Conservation (phyloP, 2,113 vertebrate genomes). For the Neogobius melanostomus region DNA sequence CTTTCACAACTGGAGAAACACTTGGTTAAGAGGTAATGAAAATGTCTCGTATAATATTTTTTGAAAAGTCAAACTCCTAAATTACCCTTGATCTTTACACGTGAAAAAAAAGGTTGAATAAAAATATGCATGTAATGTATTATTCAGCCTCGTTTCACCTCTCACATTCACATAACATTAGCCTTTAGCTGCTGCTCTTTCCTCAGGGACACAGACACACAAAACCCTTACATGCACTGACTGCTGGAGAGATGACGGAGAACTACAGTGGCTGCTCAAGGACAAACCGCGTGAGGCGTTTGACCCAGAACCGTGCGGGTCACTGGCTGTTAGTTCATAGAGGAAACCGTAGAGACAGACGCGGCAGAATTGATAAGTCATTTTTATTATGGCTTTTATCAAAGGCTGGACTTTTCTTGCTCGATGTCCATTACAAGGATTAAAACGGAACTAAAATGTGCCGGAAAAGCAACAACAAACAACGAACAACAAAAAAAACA, state of each 20-base stretch:
- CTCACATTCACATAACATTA: neutral
- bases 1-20: too few relatives aligned
- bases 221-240: neutral
- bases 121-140: neutral
- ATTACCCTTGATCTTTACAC: neutral
- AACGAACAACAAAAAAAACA: too few relatives aligned
- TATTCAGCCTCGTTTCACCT: neutral
- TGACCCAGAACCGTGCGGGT: neutral
- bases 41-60: neutral
- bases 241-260: neutral
- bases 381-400: too few relatives aligned
- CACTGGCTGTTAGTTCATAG: neutral
- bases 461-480: too few relatives aligned
- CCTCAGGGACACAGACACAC: neutral
- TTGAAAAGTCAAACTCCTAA: too few relatives aligned
- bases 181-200: neutral
- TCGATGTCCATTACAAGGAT: too few relatives aligned
- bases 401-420: neutral
- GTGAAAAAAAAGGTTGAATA: too few relatives aligned
- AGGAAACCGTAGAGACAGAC: neutral
- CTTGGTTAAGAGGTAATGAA: too few relatives aligned
- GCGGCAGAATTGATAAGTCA: neutral
- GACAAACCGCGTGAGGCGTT: neutral
- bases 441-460: too few relatives aligned
- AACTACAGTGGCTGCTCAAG: neutral